Conservation (phyloP, 2,888 invertebrate genomes). For the Drosophila tanythrix region DNA sequence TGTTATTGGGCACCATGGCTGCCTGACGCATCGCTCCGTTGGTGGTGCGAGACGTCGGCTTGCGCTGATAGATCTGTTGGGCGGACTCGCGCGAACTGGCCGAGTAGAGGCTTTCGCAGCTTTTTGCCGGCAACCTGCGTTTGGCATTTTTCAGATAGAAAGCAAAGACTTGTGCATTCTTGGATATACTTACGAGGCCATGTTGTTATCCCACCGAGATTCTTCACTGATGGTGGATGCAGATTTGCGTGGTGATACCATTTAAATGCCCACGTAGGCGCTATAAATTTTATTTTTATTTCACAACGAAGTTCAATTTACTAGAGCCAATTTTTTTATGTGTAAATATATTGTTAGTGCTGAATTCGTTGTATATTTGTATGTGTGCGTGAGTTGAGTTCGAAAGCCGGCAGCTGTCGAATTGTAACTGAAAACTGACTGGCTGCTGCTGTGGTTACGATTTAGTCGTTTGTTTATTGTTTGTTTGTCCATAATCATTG, state of each 20-base stretch:
- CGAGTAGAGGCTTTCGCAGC: constrained; percentile 85
- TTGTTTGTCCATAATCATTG: constrained; percentile 41
- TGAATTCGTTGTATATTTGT: constrained; percentile 11
- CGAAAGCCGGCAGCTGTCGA: constrained; percentile 47
- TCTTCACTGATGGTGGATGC: constrained; percentile 82
- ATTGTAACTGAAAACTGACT: constrained; percentile 64
- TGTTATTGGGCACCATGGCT: constrained; percentile 74
- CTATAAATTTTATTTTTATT: constrained; percentile 7
- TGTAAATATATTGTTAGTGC: constrained; percentile 29
- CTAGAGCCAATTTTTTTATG: constrained; percentile 7
- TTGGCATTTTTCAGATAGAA: constrained; percentile 3
- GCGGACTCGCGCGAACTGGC: constrained; percentile 84
- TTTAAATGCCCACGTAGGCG: constrained; percentile 49
- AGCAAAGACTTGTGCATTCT: background rate
- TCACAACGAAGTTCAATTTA: constrained; percentile 17
- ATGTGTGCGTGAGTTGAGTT: constrained; percentile 20
- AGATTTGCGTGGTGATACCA: constrained; percentile 79
- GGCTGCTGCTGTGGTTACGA: constrained; percentile 74
- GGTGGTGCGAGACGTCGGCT: constrained; percentile 47
- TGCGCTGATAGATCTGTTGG: constrained; percentile 77
- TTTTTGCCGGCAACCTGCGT: constrained; percentile 83
- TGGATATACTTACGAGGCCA: constrained; percentile 79
- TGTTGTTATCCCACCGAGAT: constrained; percentile 54
- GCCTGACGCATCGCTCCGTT: constrained; percentile 65
- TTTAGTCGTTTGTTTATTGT: constrained; percentile 67